Conservation (phyloP, 2,113 vertebrate species). For the Poicephalus meyeri region DNA sequence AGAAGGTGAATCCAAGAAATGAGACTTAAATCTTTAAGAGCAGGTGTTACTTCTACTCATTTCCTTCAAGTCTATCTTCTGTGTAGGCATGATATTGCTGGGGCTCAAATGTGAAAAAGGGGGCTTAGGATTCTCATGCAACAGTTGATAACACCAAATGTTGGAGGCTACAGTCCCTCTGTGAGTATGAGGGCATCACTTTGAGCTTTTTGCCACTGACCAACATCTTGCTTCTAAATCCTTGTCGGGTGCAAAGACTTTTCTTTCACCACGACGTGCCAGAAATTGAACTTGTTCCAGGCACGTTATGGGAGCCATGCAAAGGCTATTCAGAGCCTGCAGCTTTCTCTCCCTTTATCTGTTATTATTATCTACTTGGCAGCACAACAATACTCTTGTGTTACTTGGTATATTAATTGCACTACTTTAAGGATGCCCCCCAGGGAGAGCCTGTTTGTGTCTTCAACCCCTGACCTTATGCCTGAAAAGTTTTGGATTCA, state of each 20-base stretch:
- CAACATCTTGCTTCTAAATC: neutral
- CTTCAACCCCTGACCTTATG: conserved; percentile 23
- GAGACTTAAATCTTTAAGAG: neutral
- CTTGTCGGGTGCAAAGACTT: neutral
- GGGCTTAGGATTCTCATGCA: neutral
- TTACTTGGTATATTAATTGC: conserved; percentile 36
- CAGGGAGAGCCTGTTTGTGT: neutral
- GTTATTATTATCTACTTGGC: conserved; percentile 47
- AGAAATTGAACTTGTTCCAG: conserved; percentile 14
- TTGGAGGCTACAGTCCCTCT: neutral
- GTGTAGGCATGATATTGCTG: neutral
- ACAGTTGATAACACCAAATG: neutral
- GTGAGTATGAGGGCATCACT: neutral
- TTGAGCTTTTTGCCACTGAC: neutral
- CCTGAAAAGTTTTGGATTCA: neutral
- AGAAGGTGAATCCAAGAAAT: neutral
- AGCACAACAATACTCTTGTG: conserved; percentile 37
- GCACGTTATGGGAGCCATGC: neutral
- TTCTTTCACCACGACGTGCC: neutral
- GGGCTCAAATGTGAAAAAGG: neutral
- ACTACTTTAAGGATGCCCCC: neutral
- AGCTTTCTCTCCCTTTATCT: conserved; percentile 43
- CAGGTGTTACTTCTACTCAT: neutral
- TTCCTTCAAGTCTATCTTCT: neutral
- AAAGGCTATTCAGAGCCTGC: conserved; percentile 16